phyloP scores from a whole-genome alignment of 1,140 invertebrate genomes.

The Brachionus plicatilis region DNA sequence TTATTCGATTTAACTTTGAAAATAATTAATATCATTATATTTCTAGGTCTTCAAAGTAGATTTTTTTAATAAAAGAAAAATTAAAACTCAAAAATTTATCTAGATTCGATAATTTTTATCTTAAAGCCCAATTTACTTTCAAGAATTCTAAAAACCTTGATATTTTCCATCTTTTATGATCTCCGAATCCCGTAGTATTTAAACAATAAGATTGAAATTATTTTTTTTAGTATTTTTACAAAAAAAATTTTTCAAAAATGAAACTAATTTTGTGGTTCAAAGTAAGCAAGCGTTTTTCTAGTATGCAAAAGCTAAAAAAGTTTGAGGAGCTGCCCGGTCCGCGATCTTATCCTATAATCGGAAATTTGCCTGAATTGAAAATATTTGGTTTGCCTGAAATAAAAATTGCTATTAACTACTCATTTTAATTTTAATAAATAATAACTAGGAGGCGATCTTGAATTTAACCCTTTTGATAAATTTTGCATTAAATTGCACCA shows the following conservation, averaged over 20 bases:
- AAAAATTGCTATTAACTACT: neutral
- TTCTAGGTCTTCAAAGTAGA: neutral
- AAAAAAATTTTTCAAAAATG: neutral
- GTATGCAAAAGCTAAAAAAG: neutral
- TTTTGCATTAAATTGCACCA: neutral
- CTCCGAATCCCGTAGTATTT: neutral
- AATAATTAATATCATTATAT: neutral
- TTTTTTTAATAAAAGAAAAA: neutral
- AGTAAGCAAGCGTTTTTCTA: neutral
- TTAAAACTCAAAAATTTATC: neutral
- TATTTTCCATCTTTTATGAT: neutral
- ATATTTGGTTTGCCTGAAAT: neutral
- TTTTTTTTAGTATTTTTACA: neutral
- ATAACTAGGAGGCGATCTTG: neutral
- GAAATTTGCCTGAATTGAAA: constrained; percentile 15
- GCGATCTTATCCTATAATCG: neutral
- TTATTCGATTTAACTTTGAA: neutral
- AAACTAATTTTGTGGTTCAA: neutral
- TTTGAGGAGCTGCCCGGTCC: constrained; percentile 23
- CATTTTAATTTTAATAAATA: neutral
- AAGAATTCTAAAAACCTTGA: neutral
- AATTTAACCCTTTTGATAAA: neutral
- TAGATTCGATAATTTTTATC: neutral
- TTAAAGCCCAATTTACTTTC: neutral
- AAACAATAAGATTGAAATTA: neutral